Evolutionary conservation across 2,113 vertebrate genomes (phyloP).

Genomic region (Hoplias malabaricus): DNA sequence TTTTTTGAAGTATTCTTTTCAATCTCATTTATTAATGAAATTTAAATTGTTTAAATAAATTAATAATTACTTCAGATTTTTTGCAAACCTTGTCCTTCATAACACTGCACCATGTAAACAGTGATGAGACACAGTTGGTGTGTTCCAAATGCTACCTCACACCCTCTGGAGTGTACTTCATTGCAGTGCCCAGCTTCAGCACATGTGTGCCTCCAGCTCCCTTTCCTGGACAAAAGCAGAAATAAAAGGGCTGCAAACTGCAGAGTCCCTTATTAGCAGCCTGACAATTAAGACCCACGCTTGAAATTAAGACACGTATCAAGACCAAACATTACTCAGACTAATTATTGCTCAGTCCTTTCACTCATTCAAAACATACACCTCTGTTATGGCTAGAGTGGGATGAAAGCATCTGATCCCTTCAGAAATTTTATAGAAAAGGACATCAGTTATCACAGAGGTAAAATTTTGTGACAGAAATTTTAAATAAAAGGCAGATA

Average conservation of each 20-base stretch:
- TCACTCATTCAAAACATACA: background rate
- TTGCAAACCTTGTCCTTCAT: too few relatives aligned
- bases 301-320: background rate
- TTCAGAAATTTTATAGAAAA: background rate
- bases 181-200: background rate
- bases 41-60: too few relatives aligned
- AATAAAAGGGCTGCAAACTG: background rate
- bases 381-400: background rate
- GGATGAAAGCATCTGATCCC: background rate
- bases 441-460: background rate
- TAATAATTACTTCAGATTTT: too few relatives aligned
- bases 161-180: background rate
- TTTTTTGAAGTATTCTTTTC: too few relatives aligned
- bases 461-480: background rate
- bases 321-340: constrained; percentile 13
- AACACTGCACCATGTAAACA: background rate
- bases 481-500: background rate
- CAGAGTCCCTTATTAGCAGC: background rate
- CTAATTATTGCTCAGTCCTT: constrained; percentile 38
- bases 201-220: background rate
- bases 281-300: constrained; percentile 1
- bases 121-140: background rate
- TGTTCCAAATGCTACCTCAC: constrained; percentile 1
- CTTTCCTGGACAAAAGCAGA: background rate
- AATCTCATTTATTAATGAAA: too few relatives aligned